A percentile compares a stretch with the other conserved stretches of the same genome.
Conservation (phyloP, 2,888 invertebrate species). For the Aleiodes leptofemur region DNA sequence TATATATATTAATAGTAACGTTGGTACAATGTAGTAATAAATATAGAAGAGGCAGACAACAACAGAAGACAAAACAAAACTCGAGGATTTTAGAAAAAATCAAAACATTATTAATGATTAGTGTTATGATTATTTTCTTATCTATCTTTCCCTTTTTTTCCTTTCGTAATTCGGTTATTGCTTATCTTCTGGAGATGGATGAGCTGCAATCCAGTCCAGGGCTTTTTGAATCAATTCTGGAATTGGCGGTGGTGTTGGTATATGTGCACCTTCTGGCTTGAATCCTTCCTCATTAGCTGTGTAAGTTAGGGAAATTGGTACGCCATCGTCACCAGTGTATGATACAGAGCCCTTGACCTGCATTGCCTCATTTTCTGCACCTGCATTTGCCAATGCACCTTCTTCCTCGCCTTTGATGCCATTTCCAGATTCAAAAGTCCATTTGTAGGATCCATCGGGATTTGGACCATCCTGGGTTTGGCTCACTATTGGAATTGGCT, state of each 20-base stretch:
- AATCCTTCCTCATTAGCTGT: slow-evolving; percentile 74
- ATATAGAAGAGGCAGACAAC: slow-evolving; percentile 19
- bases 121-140: neutral
- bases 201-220: slow-evolving; percentile 67
- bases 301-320: slow-evolving; percentile 70
- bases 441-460: slow-evolving; percentile 71
- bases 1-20: neutral
- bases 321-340: slow-evolving; percentile 73
- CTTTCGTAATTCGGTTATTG: slow-evolving; percentile 45
- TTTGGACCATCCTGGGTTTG: slow-evolving; percentile 70
- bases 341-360: slow-evolving; percentile 71
- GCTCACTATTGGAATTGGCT: slow-evolving; percentile 68
- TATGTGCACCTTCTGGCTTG: slow-evolving; percentile 72
- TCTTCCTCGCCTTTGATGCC: slow-evolving; percentile 74
- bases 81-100: neutral
- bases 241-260: slow-evolving; percentile 73
- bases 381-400: slow-evolving; percentile 69
- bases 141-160: no score
- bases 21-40: slow-evolving; percentile 9
- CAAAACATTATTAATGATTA: neutral
- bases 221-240: slow-evolving; percentile 72
- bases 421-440: slow-evolving; percentile 75
- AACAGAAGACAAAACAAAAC: slow-evolving; percentile 12
- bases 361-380: slow-evolving; percentile 67
- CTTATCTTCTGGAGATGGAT: slow-evolving; percentile 61